Conservation (phyloP, 2,888 invertebrate genomes). For the Sinhomidia bicolor region DNA sequence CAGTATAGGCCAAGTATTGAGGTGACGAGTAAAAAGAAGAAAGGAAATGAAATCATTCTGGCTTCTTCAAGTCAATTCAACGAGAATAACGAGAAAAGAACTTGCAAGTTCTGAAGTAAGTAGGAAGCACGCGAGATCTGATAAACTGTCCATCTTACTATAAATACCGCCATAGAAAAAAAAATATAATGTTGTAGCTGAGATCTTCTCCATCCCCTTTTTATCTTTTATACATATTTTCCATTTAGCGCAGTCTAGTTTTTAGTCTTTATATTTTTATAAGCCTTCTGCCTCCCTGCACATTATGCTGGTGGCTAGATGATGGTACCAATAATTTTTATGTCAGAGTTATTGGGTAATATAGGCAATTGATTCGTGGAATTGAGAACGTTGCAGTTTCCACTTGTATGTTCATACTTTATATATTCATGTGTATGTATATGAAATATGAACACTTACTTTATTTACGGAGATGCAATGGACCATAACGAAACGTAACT, state of each 20-base stretch:
- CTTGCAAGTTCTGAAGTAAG: not conserved
- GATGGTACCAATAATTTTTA: not conserved
- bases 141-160: not conserved
- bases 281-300: not conserved
- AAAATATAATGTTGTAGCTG: not conserved
- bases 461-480: not conserved
- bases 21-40: too few species aligned
- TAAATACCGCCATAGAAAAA: not conserved
- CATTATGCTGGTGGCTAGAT: not conserved
- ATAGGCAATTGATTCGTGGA: constrained; percentile 24
- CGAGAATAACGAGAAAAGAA: constrained; percentile 31
- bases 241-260: not conserved
- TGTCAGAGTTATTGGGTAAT: not conserved
- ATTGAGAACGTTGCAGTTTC: not conserved
- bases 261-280: not conserved
- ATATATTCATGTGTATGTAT: not conserved
- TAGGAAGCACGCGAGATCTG: too few species aligned
- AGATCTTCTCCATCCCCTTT: not conserved
- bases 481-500: not conserved
- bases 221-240: not conserved
- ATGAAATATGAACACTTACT: not conserved
- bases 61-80: constrained; percentile 45
- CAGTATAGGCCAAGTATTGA: too few species aligned
- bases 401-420: not conserved
- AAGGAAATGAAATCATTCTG: constrained; percentile 56